phyloP scores from a whole-genome alignment of 2,797 vertebrate genomes.

The Clarias pachynema region DNA sequence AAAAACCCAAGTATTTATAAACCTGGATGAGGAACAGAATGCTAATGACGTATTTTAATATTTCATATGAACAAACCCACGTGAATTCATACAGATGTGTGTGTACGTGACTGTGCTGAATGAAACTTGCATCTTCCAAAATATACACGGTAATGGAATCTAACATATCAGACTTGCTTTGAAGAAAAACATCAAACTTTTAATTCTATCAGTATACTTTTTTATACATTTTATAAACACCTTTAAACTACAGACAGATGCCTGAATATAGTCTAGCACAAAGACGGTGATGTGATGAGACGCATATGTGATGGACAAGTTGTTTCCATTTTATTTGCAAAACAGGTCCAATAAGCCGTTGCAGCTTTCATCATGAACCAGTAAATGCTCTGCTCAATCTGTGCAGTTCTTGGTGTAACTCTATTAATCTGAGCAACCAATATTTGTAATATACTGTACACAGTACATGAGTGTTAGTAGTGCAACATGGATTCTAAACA shows the following conservation, averaged over 20 bases:
- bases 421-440: background rate
- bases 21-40: background rate
- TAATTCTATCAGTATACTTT: background rate
- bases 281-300: background rate
- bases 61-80: background rate
- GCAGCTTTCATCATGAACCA: background rate
- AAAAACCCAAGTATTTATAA: constrained; percentile 1
- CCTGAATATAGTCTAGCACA: background rate
- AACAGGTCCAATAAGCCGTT: background rate
- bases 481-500: background rate
- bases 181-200: background rate
- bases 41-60: constrained; percentile 1
- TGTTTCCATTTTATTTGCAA: background rate
- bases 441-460: background rate
- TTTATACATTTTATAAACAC: background rate
- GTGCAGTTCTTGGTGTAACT: background rate
- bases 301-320: background rate
- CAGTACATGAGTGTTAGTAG: background rate
- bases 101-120: background rate
- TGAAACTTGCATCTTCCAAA: background rate
- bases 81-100: background rate
- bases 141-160: background rate
- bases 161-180: background rate
- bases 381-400: background rate
- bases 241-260: background rate